phyloP scores from a whole-genome alignment of 2,113 vertebrate genomes.

The Planiliza haematocheilus region DNA sequence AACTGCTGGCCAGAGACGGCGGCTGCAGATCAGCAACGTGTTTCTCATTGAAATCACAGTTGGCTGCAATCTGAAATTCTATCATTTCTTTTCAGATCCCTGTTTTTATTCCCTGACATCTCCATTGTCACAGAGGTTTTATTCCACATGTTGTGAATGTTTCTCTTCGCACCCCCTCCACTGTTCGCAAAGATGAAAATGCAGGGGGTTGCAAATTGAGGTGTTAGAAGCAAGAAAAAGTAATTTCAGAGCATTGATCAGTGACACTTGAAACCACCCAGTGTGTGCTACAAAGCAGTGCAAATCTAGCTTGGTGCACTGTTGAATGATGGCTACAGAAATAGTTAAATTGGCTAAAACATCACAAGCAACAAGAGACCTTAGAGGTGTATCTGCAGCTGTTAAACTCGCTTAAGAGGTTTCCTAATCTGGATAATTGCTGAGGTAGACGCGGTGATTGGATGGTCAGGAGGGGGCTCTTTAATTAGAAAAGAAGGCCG shows the following conservation, averaged over 20 bases:
- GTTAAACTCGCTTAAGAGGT: constrained; percentile 30
- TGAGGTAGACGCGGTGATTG: constrained; percentile 35
- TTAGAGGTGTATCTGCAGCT: constrained; percentile 16
- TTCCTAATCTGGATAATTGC: constrained; percentile 56
- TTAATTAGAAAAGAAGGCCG: constrained; percentile 29
- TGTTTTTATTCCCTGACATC: constrained; percentile 11
- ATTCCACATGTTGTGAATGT: constrained; percentile 9
- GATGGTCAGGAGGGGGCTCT: constrained; percentile 23
- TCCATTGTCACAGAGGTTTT: constrained; percentile 18
- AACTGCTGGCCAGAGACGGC: constrained; percentile 10
- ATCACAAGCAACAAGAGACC: constrained; percentile 3
- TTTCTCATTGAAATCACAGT: constrained; percentile 15
- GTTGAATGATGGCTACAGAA: not conserved
- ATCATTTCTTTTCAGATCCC: not conserved
- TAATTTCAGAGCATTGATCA: constrained; percentile 39
- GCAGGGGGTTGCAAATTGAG: constrained; percentile 9
- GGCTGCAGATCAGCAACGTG: not conserved
- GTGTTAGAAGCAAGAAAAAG: constrained; percentile 21
- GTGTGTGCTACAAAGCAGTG: not conserved
- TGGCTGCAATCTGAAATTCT: constrained; percentile 11
- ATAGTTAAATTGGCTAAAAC: constrained; percentile 9
- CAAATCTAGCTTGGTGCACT: not conserved
- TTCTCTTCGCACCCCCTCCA: not conserved
- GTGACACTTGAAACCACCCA: not conserved
- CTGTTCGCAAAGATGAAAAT: constrained; percentile 8